Percentiles rank a stretch among this genome's conserved stretches.
These are phyloP conservation scores for Crotophaga sulcirostris DNA, from an alignment of 2,113 vertebrate genomes.

Conservation along the genomic window DNA sequence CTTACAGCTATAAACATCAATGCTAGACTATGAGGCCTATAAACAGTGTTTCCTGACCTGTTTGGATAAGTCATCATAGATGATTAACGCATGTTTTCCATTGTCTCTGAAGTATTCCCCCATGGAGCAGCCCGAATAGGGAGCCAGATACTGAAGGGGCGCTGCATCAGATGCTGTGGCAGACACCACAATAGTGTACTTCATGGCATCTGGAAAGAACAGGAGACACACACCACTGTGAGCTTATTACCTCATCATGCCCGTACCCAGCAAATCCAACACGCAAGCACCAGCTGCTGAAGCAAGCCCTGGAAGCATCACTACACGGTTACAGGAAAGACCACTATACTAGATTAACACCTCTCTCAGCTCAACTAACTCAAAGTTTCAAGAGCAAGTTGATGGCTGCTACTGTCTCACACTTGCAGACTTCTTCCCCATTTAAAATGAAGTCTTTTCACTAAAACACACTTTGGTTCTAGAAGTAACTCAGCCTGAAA, in stretches of 20 bases:
- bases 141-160: constrained; percentile 96
- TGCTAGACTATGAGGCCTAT: fast-evolving
- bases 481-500: neutral
- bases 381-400: neutral
- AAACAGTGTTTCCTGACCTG: constrained; percentile 78
- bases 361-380: fast-evolving
- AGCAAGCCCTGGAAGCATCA: neutral
- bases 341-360: fast-evolving
- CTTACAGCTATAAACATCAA: neutral
- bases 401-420: fast-evolving
- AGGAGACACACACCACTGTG: neutral
- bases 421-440: neutral
- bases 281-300: fast-evolving
- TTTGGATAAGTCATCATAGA: constrained; percentile 98
- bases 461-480: neutral
- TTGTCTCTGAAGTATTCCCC: constrained; percentile 99
- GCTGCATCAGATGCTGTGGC: constrained; percentile 97
- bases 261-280: neutral
- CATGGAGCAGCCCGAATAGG: constrained; percentile 98
- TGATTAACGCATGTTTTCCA: constrained; percentile 95
- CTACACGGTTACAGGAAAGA: fast-evolving
- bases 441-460: neutral
- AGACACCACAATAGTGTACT: constrained; percentile 98
- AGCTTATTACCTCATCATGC: fast-evolving
- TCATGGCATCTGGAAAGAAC: constrained; percentile 88